phyloP scores from a whole-genome alignment of 2,113 vertebrate genomes.

The Ibidorhyncha struthersii region DNA sequence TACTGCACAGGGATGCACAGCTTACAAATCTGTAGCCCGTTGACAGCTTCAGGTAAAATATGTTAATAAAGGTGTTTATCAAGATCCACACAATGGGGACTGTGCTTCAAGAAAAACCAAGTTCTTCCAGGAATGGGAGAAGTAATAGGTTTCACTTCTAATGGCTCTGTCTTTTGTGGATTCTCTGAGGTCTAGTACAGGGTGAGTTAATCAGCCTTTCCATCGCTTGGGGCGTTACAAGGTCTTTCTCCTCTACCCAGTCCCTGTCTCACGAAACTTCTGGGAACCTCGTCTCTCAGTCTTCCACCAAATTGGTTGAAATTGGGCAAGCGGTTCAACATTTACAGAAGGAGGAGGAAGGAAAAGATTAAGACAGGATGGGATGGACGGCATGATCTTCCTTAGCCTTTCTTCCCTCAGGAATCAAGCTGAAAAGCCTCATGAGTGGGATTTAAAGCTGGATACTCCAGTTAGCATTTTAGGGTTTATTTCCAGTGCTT shows the following conservation, averaged over 20 bases:
- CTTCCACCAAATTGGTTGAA: background rate
- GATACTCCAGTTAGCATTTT: background rate
- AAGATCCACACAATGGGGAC: background rate
- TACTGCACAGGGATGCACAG: background rate
- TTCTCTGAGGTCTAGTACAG: background rate
- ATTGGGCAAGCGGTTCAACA: background rate
- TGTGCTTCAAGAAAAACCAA: background rate
- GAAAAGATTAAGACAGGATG: background rate
- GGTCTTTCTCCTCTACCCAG: background rate
- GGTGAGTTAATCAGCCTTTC: background rate
- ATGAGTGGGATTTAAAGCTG: background rate
- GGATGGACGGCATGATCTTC: background rate
- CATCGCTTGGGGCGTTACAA: rapidly evolving
- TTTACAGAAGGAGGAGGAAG: background rate
- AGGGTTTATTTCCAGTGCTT: background rate
- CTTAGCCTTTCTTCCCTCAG: background rate
- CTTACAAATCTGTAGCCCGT: background rate
- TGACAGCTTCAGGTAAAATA: background rate
- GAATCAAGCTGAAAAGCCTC: background rate
- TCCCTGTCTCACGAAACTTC: background rate
- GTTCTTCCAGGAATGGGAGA: background rate
- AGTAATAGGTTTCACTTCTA: background rate
- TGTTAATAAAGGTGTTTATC: background rate
- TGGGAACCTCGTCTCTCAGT: background rate
- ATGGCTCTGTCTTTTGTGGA: background rate